Conservation (phyloP, 2,797 vertebrate genomes). For the Rhodeus uyekii region DNA sequence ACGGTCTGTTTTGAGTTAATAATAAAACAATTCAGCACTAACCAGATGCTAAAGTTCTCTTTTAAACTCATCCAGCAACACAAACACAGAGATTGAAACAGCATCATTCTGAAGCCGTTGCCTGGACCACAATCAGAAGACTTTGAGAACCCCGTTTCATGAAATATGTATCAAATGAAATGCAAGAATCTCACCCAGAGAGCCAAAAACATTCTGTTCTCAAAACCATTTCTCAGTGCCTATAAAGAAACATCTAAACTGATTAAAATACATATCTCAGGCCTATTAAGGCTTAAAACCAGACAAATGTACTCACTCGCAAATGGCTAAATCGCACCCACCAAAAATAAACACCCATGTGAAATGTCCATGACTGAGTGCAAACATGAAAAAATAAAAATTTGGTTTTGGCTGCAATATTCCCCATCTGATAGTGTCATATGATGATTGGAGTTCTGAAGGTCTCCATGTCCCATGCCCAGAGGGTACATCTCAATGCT, state of each 20-base stretch:
- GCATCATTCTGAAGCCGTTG: conserved; percentile 27
- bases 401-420: background rate
- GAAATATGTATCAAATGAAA: conserved; percentile 55
- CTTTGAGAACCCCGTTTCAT: conserved; percentile 38
- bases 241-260: conserved; percentile 21
- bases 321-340: background rate
- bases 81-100: conserved; percentile 45
- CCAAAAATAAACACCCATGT: background rate
- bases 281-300: background rate
- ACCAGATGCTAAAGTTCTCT: conserved; percentile 13
- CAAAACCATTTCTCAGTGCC: conserved; percentile 9
- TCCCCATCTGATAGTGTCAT: conserved; percentile 50
- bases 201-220: conserved; percentile 36
- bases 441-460: conserved; percentile 49
- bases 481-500: conserved; percentile 48
- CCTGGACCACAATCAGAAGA: conserved; percentile 47
- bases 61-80: conserved; percentile 39
- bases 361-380: background rate
- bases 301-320: background rate
- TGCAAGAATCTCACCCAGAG: conserved; percentile 36
- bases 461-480: conserved; percentile 33
- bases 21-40: conserved; percentile 29
- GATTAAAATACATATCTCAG: background rate
- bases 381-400: background rate
- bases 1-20: conserved; percentile 14